Evolutionary conservation across 2,888 invertebrate genomes (phyloP).

Genomic region (Callosobruchus maculatus): DNA sequence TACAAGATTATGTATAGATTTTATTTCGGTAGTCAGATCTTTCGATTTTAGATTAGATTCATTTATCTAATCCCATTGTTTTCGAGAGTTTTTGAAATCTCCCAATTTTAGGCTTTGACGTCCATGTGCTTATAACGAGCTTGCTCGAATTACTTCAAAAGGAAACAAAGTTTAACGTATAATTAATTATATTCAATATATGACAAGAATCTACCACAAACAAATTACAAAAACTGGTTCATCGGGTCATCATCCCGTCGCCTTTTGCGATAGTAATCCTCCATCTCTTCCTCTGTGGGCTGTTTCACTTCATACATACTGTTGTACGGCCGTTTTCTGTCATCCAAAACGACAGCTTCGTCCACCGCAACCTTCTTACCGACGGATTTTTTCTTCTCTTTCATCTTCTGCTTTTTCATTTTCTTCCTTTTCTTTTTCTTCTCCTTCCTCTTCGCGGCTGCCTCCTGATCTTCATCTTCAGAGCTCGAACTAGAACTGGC

Average conservation of each 20-base stretch:
- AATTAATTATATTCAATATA: too few species aligned
- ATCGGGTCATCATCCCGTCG: slow-evolving; percentile 89
- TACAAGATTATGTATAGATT: too few species aligned
- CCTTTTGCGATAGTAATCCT: slow-evolving; percentile 87
- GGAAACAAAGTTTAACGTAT: too few species aligned
- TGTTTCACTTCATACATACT: slow-evolving; percentile 81
- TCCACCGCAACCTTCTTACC: slow-evolving; percentile 5
- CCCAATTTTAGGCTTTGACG: too few species aligned
- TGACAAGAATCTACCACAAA: neutral
- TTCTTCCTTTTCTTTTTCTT: slow-evolving; percentile 48
- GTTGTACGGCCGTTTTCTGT: slow-evolving; percentile 90
- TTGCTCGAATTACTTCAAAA: too few species aligned
- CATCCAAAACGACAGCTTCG: slow-evolving; percentile 63
- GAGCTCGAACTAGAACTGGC: slow-evolving; percentile 12
- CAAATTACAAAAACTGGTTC: slow-evolving; percentile 57
- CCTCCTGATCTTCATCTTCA: slow-evolving; percentile 24
- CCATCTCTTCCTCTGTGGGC: slow-evolving; percentile 89
- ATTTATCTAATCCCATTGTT: too few species aligned
- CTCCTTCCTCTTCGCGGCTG: slow-evolving; percentile 51
- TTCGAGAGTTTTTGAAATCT: too few species aligned
- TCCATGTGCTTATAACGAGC: too few species aligned
- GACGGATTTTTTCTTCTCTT: slow-evolving; percentile 50
- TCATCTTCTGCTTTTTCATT: slow-evolving; percentile 39
- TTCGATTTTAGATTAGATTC: too few species aligned
- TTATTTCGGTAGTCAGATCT: too few species aligned